Conservation (phyloP, 1,140 invertebrate genomes). For the Nephila pilipes region DNA sequence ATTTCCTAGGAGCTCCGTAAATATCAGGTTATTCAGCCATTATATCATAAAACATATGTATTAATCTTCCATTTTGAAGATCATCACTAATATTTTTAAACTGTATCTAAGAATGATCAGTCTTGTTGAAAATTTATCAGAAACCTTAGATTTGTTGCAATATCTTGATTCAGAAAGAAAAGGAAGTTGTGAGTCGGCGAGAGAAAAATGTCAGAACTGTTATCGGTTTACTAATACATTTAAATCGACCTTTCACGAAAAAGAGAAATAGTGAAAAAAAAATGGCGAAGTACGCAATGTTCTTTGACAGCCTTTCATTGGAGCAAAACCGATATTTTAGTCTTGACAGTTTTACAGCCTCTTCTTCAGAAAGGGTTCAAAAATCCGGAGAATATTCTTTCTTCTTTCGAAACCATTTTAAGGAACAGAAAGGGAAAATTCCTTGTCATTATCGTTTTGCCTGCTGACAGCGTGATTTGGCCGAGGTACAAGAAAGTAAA, state of each 20-base stretch:
- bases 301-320: neutral
- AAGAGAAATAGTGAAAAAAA: neutral
- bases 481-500: neutral
- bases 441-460: slow-evolving; percentile 40
- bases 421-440: neutral
- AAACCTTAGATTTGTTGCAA: no score
- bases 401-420: neutral
- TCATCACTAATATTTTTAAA: no score
- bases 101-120: no score
- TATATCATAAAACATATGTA: no score
- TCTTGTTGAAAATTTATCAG: no score
- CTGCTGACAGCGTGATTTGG: slow-evolving; percentile 5
- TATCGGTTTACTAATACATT: slow-evolving; percentile 6
- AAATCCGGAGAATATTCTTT: no score
- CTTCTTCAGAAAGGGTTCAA: no score
- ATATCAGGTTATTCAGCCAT: no score
- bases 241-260: neutral
- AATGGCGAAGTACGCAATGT: neutral
- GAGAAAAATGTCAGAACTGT: neutral
- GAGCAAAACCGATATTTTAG: neutral
- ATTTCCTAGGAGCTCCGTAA: no score
- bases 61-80: no score
- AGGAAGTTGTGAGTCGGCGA: no score
- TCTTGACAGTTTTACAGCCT: neutral
- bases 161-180: no score